Percentiles rank a stretch among this genome's conserved stretches.
These are phyloP conservation scores for Mesocentrotus franciscanus DNA, from an alignment of 53 echinoderm and acorn worm genomes.

Conservation along the genomic window DNA sequence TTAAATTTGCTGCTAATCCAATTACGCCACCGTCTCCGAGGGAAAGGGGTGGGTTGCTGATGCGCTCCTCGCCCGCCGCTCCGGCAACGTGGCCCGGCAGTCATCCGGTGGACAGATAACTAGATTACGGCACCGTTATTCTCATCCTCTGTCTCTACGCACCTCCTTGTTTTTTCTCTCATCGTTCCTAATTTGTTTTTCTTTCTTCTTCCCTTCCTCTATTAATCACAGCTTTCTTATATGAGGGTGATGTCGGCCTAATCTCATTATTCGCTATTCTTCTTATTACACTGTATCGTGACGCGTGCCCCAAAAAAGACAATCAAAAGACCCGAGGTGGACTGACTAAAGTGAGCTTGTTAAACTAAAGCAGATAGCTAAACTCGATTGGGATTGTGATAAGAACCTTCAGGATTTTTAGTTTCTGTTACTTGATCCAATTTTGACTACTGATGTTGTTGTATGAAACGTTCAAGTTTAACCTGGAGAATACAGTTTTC, in stretches of 20 bases:
- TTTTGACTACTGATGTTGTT: background rate
- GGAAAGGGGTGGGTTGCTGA: background rate
- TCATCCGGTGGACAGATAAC: conserved; percentile 55
- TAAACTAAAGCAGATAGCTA: conserved; percentile 3
- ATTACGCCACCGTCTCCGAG: conserved; percentile 63
- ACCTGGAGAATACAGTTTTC: too few relatives aligned
- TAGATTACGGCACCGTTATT: conserved; percentile 51
- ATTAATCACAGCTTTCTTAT: conserved; percentile 7
- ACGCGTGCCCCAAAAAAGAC: conserved; percentile 44
- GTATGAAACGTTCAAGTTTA: background rate
- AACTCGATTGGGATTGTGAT: conserved; percentile 1
- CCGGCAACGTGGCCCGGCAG: conserved; percentile 38
- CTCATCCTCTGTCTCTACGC: conserved; percentile 10
- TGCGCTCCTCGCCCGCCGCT: conserved; percentile 52
- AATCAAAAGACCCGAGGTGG: background rate
- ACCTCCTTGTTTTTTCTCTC: conserved; percentile 35
- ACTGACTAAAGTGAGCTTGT: conserved; percentile 6
- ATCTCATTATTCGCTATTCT: conserved; percentile 11
- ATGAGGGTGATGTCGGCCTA: conserved; percentile 14
- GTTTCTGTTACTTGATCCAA: background rate
- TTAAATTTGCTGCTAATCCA: conserved; percentile 79
- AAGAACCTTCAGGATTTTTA: background rate
- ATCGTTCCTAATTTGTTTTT: conserved; percentile 63
- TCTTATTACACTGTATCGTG: background rate
- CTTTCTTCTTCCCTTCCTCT: conserved; percentile 44